Conservation (phyloP, 64 coral and sea anemone species). For the Pachyseris speciosa region DNA sequence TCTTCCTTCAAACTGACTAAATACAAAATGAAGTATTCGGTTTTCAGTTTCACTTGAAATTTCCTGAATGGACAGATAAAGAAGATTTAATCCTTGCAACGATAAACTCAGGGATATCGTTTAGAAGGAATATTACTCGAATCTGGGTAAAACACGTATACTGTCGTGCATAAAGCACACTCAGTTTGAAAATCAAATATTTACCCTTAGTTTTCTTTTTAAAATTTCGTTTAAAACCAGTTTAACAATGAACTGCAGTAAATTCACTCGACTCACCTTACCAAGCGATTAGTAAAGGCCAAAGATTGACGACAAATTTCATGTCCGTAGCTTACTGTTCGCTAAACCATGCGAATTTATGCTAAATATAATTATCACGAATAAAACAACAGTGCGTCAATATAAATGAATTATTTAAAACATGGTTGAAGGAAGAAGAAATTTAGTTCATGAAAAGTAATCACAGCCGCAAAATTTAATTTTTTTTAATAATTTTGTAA, state of each 20-base stretch:
- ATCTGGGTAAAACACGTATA: no score
- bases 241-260: neutral
- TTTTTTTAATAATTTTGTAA: no score
- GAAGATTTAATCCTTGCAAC: neutral
- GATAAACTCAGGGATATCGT: no score
- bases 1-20: neutral
- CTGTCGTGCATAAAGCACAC: no score
- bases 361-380: neutral
- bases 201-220: no score
- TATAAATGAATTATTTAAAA: conserved; percentile 13
- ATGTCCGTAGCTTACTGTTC: neutral
- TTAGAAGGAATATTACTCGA: no score
- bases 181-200: no score
- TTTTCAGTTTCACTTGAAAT: no score
- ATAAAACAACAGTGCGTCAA: neutral
- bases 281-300: no score
- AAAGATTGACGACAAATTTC: neutral
- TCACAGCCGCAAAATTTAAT: neutral
- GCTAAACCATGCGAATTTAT: neutral
- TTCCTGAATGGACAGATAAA: no score
- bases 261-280: neutral
- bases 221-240: no score
- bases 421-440: neutral
- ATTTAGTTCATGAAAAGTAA: neutral
- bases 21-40: neutral